Base-by-base conservation (phyloP, 2,797 vertebrate genomes). In the Darevskia nairensis region DNA sequence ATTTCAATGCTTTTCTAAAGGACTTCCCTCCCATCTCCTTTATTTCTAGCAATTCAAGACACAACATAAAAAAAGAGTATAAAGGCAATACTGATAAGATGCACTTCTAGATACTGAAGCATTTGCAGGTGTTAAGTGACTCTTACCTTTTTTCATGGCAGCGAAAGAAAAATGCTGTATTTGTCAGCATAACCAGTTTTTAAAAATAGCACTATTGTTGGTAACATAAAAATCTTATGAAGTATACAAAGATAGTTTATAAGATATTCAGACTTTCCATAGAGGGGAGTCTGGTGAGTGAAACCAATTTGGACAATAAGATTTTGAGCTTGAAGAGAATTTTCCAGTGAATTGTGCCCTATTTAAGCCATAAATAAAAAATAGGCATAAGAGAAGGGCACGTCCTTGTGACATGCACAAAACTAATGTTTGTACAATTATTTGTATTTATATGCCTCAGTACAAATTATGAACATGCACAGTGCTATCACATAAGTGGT, bases 21-120 rank as follows among this genome's bases (percentile, higher is more conserved):
- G 55, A 75, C 41, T 85, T 61, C 8, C 64, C 9, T 77, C 17
- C 82, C 7, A 10, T 64, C 90, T 87, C 87, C 21, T 75, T 91
- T 66, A 71, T 92, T 90, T 72, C 82, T 93, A 94, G 75, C 68
- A 80, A 59, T n/a, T 83, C 82, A 44, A 71, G 39, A 86, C 79
- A 75, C 68, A 68, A 61, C 68, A 21, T 72, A n/a, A 21, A 35
- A 35, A 0, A 1, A 8, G 27, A 0, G 61, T 68, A 69, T 91
- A 89, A 61, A 2, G 35, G 35, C 89, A 0, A 0, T 76, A 29
- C 21, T 15, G 1, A 87, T 90, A 86, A 86, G 74, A 79, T 0
- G 0, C 3, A 19, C 29, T 61, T 87, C 88, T 91, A 69, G 7
- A 9, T 39, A 69, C 75, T 75, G 76, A 84, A 92, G 78, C 1